phyloP scores from a whole-genome alignment of 1,140 invertebrate species.

The Caenorhabditis remanei region DNA sequence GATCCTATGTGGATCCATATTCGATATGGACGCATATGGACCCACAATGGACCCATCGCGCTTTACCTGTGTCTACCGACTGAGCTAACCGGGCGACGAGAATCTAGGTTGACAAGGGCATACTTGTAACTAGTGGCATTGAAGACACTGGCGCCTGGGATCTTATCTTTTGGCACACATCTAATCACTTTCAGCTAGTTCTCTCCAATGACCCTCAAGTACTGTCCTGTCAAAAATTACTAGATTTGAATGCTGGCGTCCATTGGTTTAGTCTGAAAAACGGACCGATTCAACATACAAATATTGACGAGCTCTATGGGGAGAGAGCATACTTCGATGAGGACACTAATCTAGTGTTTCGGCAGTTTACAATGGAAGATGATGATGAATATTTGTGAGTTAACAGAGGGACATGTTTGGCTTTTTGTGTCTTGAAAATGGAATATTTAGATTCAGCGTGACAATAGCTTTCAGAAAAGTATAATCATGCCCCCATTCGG shows the following conservation, averaged over 20 bases:
- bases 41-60: no score
- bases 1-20: no score
- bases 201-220: constrained; percentile 28
- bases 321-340: constrained; percentile 50
- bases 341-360: constrained; percentile 34
- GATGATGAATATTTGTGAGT: constrained; percentile 57
- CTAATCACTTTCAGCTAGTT: background rate
- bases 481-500: no score
- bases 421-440: no score
- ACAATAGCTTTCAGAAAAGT: no score
- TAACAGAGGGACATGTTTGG: background rate
- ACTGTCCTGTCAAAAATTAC: constrained; percentile 31
- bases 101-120: background rate
- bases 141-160: background rate
- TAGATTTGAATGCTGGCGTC: constrained; percentile 25
- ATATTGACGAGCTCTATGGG: background rate
- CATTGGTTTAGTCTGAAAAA: background rate
- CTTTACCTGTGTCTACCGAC: no score
- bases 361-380: constrained; percentile 5
- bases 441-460: no score
- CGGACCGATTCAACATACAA: constrained; percentile 21
- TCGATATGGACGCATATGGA: no score
- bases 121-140: background rate
- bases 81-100: constrained; percentile 41
- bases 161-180: no score